Base-by-base conservation (phyloP, 2,797 vertebrate genomes). In the Pipistrellus pygmaeus region DNA sequence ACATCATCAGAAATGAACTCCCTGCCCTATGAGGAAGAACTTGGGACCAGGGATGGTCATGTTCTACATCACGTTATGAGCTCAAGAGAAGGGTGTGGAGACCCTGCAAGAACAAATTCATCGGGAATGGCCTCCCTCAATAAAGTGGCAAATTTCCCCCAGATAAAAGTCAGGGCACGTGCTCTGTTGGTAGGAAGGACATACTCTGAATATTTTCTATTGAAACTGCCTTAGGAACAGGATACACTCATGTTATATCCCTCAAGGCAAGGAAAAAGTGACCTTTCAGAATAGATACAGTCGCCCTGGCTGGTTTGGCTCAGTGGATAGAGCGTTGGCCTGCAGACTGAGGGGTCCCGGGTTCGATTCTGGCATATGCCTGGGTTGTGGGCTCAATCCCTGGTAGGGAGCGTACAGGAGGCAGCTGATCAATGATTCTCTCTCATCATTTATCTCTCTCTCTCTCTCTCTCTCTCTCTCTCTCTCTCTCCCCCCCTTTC, bases 161-260 rank as follows among this genome's bases (percentile, higher is more conserved):
- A 6, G 57, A 6, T 66, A 48, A 71, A 92, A 86, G 13, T 68
- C 41, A 32, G 48, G 11, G 41, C 27, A 60, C 8, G 0, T 27
- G 60, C 7, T 87, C 55, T 78, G 8, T 93, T 2, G 27, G 35
- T 76, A n/a, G 44, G 68, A 93, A 89, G 84, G 81, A 32, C 17
- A 12, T 41, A 68, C 73, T 86, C 62, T 64, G 14, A 81, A 32
- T 81, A 35, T 68, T 90, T 96, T 93, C 81, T 68, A 9, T 20
- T 66, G 64, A 85, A 92, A 75, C n/a, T 81, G 68, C 41, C 27
- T 73, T 60, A 48, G 73, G 62, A 75, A 75, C 35, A 77, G 62
- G 81, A 6, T 46, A 44, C 53, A 11, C 25, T 3, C n/a, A 7
- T 46, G n/a, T 25, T 4, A 12, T 27, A 9, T 57, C 38, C 32